Conservation (phyloP, 2,888 invertebrate species). For the Drosophila mayaguana region DNA sequence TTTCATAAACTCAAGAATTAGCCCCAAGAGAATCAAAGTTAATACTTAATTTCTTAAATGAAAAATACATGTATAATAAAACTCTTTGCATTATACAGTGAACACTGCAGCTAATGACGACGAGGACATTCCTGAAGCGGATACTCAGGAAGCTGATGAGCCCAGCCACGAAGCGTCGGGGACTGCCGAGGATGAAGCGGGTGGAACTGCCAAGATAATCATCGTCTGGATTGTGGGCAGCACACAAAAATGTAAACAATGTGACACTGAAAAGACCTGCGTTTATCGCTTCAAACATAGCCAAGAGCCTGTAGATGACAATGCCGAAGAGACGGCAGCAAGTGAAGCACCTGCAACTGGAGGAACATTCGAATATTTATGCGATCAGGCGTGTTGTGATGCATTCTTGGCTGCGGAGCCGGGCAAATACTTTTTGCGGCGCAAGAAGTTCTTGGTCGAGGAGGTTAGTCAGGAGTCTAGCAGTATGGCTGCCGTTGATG, state of each 20-base stretch:
- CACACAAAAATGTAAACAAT: slow-evolving; percentile 77
- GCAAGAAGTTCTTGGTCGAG: slow-evolving; percentile 86
- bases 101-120: slow-evolving; percentile 67
- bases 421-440: slow-evolving; percentile 87
- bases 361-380: slow-evolving; percentile 86
- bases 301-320: slow-evolving; percentile 78
- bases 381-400: slow-evolving; percentile 86
- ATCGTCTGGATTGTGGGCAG: slow-evolving; percentile 82
- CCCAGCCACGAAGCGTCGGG: slow-evolving; percentile 84
- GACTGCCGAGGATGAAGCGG: slow-evolving; percentile 77
- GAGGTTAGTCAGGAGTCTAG: slow-evolving; percentile 78
- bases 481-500: slow-evolving; percentile 14
- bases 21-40: no score
- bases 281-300: slow-evolving; percentile 83
- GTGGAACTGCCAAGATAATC: slow-evolving; percentile 79
- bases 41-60: neutral
- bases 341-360: slow-evolving; percentile 1
- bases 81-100: neutral
- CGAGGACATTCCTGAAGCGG: slow-evolving; percentile 63
- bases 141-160: slow-evolving; percentile 76
- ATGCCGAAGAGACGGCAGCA: slow-evolving; percentile 15
- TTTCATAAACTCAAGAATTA: neutral
- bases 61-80: neutral
- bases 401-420: slow-evolving; percentile 86
- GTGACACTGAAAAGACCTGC: slow-evolving; percentile 78